Conservation (phyloP, 1,140 invertebrate genomes). For the Procambarus clarkii region DNA sequence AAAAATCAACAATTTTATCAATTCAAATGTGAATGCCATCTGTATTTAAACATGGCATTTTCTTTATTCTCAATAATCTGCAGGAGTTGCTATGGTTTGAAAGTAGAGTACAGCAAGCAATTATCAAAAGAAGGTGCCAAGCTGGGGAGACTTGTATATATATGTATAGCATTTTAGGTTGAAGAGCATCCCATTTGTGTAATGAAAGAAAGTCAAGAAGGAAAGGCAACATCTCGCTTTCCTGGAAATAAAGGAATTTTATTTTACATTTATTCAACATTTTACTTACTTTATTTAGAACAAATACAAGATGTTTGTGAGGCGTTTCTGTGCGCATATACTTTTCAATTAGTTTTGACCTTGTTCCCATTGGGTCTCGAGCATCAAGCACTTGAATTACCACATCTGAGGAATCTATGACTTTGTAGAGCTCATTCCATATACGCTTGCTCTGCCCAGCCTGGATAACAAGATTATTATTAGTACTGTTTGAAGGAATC, state of each 20-base stretch:
- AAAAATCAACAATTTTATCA: no score
- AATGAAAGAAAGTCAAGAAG: background rate
- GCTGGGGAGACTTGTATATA: no score
- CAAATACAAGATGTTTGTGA: conserved; percentile 96
- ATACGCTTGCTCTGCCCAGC: conserved; percentile 97
- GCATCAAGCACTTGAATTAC: conserved; percentile 95
- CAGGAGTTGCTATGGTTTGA: no score
- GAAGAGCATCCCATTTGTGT: no score
- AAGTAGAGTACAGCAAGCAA: no score
- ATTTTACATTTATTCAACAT: background rate
- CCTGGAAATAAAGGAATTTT: background rate
- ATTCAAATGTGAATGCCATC: no score
- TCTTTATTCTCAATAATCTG: no score
- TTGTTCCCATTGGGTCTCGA: conserved; percentile 95
- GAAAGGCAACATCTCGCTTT: background rate
- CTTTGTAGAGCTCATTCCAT: conserved; percentile 99
- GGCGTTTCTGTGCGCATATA: conserved; percentile 92
- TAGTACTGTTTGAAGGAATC: background rate
- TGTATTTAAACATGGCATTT: no score
- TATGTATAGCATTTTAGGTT: no score
- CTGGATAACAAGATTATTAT: background rate
- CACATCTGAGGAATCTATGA: conserved; percentile 99
- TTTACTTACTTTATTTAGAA: conserved; percentile 87
- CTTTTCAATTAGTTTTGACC: conserved; percentile 94
- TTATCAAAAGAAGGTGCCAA: no score